A percentile compares a stretch with the other conserved stretches of the same genome.
Conservation (phyloP, 2,888 invertebrate species). For the Eulithis prunata region DNA sequence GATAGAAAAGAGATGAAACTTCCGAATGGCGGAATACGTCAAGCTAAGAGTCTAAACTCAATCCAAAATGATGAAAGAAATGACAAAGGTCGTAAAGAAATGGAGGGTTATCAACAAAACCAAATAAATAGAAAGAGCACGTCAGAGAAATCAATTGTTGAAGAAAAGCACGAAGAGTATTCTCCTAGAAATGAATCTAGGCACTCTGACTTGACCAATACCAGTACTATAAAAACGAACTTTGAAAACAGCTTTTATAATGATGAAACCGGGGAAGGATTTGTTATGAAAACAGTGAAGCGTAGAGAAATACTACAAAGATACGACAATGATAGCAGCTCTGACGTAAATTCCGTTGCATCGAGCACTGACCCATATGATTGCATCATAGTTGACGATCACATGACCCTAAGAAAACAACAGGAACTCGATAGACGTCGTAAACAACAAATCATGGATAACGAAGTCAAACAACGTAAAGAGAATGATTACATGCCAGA, state of each 20-base stretch:
- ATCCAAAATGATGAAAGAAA: constrained; percentile 73
- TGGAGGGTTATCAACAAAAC: constrained; percentile 63
- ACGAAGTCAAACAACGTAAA: constrained; percentile 73
- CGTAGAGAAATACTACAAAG: constrained; percentile 89
- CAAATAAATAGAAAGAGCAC: constrained; percentile 75
- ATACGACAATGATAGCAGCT: constrained; percentile 87
- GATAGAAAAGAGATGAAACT: constrained; percentile 76
- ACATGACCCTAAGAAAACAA: constrained; percentile 83
- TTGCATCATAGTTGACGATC: constrained; percentile 94
- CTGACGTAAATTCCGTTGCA: constrained; percentile 86
- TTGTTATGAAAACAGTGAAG: constrained; percentile 89
- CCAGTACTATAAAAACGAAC: constrained; percentile 81
- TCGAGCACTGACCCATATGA: constrained; percentile 90
- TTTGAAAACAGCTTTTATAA: constrained; percentile 88
- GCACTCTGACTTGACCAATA: constrained; percentile 78
- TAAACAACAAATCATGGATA: constrained; percentile 68
- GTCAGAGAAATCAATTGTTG: constrained; percentile 74
- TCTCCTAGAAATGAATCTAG: constrained; percentile 74
- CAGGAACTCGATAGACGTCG: constrained; percentile 77
- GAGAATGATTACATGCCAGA: constrained; percentile 79
- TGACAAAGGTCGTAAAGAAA: constrained; percentile 61
- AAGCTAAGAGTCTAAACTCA: constrained; percentile 77
- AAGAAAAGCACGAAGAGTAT: constrained; percentile 76
- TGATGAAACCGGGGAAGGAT: constrained; percentile 86
- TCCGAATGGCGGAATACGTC: constrained; percentile 74